Base-by-base conservation (phyloP, 2,797 vertebrate species). In the Chromobotia macracanthus region DNA sequence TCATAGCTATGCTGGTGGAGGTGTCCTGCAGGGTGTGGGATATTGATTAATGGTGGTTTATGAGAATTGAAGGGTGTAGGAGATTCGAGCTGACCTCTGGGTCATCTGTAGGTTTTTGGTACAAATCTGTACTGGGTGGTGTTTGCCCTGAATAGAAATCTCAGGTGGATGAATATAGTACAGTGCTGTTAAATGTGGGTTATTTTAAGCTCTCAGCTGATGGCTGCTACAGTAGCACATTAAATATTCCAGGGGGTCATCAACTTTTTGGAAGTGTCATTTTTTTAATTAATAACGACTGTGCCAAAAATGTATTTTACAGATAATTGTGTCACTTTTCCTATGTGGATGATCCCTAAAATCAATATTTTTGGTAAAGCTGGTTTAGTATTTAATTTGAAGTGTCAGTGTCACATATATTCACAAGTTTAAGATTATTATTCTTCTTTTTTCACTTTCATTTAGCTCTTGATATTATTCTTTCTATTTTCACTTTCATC, bases 11-110 rank as follows among this genome's bases (percentile, higher is more conserved):
- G 53, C 53, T 8, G 0, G 25, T 44, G 35, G 31, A 48, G 63
- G 31, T 61, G 56, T 61, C 35, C 44, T 31, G 18, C 77, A 79
- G 77, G 77, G 72, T 65, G 77, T 65, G 50, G 46, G 16, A 13
- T 79, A 65, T 79, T 66, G 69, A 79, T 79, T 72, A 44, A 21
- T 13, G 19, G 25, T 31, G 25, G 60, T 35, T 63, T 31, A 38
- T 18, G 28, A 38, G 28, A 35, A 63, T 10, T 35, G 16, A 38
- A n/a, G 28, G 31, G 28, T n/a, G 60, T 63, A 63, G 15, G 8
- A 16, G 58, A 1, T 61, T 56, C 10, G 3, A 7, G 23, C 4
- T 60, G 56, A 60, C 56, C 56, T 60, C 23, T 60, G 23, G 23
- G 23, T 25, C 56, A 28, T 23, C 23, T 35, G 9, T 75, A 65